Evolutionary conservation across 53 echinoderm and acorn worm species (phyloP).

Genomic region (Mesocentrotus franciscanus): DNA sequence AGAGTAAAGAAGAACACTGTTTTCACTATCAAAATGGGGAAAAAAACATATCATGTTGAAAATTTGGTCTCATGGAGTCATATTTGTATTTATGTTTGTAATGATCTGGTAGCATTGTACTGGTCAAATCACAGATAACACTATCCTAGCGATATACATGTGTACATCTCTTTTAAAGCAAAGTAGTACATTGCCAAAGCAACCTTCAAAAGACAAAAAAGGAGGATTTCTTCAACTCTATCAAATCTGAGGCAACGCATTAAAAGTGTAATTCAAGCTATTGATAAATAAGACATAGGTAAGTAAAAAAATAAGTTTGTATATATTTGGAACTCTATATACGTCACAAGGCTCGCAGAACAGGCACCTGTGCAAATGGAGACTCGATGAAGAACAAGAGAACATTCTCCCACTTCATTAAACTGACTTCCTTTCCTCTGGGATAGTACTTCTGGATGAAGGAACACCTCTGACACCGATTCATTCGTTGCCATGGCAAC

Average conservation of each 20-base stretch:
- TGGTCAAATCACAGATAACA: no score
- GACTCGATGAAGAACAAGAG: neutral
- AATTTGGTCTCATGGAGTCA: no score
- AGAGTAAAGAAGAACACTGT: no score
- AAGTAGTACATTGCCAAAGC: neutral
- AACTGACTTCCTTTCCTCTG: neutral
- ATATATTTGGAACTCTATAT: neutral
- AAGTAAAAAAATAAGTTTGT: neutral
- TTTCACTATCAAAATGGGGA: no score
- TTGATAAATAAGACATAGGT: neutral
- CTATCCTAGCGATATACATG: neutral
- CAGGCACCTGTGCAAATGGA: neutral
- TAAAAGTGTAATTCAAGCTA: neutral
- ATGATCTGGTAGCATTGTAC: no score
- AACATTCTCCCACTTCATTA: slow-evolving; percentile 34
- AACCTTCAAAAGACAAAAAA: neutral
- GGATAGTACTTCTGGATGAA: neutral
- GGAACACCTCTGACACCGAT: slow-evolving; percentile 41
- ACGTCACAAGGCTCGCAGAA: neutral
- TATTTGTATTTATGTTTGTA: no score
- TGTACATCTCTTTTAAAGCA: neutral
- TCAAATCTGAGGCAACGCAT: neutral
- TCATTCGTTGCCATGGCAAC: slow-evolving; percentile 50
- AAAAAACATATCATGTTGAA: no score
- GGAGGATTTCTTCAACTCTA: neutral